phyloP scores from a whole-genome alignment of 2,888 invertebrate species.

The Melanargia galathea region DNA sequence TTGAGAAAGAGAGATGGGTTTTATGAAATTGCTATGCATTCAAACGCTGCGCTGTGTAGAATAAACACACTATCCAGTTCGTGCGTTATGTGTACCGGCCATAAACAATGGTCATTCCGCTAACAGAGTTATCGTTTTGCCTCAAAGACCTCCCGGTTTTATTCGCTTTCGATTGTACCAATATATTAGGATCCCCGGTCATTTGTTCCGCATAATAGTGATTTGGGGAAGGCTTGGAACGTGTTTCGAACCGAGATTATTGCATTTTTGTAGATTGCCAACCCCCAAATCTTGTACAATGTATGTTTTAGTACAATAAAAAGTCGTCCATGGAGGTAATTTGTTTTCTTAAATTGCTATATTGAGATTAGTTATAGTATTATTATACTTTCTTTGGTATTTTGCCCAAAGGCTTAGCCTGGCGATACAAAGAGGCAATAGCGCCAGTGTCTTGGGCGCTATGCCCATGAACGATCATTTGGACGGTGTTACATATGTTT shows the following conservation, averaged over 20 bases:
- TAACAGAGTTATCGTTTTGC: slow-evolving; percentile 44
- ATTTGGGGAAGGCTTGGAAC: slow-evolving; percentile 29
- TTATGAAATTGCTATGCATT: too few species aligned
- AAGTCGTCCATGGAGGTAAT: slow-evolving; percentile 6
- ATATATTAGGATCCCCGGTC: slow-evolving; percentile 48
- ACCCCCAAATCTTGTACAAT: slow-evolving; percentile 10
- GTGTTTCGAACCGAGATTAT: slow-evolving; percentile 21
- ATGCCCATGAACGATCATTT: too few species aligned
- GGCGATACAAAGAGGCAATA: too few species aligned
- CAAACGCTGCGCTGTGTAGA: too few species aligned
- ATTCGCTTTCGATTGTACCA: slow-evolving; percentile 48
- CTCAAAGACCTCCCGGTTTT: slow-evolving; percentile 44
- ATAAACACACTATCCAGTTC: not conserved
- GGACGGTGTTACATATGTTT: too few species aligned
- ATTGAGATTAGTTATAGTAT: not conserved
- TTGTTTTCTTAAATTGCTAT: not conserved
- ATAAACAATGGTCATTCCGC: slow-evolving; percentile 49
- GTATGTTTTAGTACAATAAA: slow-evolving; percentile 5
- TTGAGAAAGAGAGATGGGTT: too few species aligned
- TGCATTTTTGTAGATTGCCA: slow-evolving; percentile 24
- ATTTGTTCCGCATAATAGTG: slow-evolving; percentile 40
- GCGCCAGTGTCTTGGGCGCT: too few species aligned
- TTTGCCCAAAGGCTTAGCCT: too few species aligned
- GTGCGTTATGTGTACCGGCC: slow-evolving; percentile 31
- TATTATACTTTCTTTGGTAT: not conserved